Conservation (phyloP, 2,888 invertebrate species). For the Drosophila siamana region DNA sequence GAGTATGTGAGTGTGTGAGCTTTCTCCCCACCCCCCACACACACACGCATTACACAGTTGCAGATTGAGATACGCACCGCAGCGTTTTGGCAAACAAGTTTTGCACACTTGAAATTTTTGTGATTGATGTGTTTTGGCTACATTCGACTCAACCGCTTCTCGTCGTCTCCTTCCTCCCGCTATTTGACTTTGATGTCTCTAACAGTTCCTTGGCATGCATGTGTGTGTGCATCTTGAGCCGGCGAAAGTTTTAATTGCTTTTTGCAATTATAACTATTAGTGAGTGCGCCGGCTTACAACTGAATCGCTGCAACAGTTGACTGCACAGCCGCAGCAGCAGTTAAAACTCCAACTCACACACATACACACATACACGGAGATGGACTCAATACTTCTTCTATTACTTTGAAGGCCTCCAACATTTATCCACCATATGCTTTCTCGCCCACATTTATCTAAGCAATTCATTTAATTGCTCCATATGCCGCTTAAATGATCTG, state of each 20-base stretch:
- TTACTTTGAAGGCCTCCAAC: background rate
- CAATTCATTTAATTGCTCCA: slow-evolving; percentile 74
- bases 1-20: slow-evolving; percentile 11
- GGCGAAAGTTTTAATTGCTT: slow-evolving; percentile 80
- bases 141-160: slow-evolving; percentile 39
- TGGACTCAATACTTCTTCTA: background rate
- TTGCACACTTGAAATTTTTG: slow-evolving; percentile 79
- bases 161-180: slow-evolving; percentile 46
- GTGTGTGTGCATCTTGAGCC: slow-evolving; percentile 70
- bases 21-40: slow-evolving; percentile 6
- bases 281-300: slow-evolving; percentile 73
- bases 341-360: slow-evolving; percentile 41
- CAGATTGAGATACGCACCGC: slow-evolving; percentile 62
- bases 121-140: slow-evolving; percentile 77
- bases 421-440: background rate
- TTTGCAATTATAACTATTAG: slow-evolving; percentile 81
- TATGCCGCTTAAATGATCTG: slow-evolving; percentile 50
- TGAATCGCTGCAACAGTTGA: slow-evolving; percentile 72
- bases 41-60: slow-evolving; percentile 23
- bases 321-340: slow-evolving; percentile 71
- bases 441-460: slow-evolving; percentile 50
- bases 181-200: slow-evolving; percentile 77
- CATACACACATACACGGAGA: background rate
- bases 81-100: slow-evolving; percentile 75
- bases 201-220: slow-evolving; percentile 32